These are phyloP conservation scores for Danionella cerebrum DNA, from an alignment of 2,113 vertebrate species.

Conservation along the genomic window DNA sequence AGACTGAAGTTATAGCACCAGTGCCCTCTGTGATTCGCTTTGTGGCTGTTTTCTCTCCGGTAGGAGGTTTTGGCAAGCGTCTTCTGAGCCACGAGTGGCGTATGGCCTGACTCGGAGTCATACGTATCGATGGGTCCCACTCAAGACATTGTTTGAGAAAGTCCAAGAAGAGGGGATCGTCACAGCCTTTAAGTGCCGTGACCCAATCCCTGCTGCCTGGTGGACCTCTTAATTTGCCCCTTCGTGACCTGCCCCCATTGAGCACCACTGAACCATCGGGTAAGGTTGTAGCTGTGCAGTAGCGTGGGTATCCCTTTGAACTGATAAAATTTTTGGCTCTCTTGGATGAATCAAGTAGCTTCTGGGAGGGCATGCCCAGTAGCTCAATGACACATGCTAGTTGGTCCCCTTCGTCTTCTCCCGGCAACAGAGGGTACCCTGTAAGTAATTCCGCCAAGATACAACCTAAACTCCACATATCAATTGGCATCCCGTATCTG, in stretches of 20 bases:
- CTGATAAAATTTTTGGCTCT: slow-evolving; percentile 97
- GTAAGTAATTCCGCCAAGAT: slow-evolving; percentile 97
- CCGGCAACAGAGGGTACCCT: slow-evolving; percentile 89
- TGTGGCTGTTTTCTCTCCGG: slow-evolving; percentile 73
- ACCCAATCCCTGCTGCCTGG: slow-evolving; percentile 91
- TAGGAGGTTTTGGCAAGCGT: slow-evolving; percentile 88
- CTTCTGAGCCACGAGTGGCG: slow-evolving; percentile 91
- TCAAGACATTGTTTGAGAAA: slow-evolving; percentile 97
- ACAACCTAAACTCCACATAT: slow-evolving; percentile 99
- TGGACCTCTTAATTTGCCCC: slow-evolving; percentile 87
- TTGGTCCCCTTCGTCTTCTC: slow-evolving; percentile 96
- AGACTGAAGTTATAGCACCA: slow-evolving; percentile 84
- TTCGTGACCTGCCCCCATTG: slow-evolving; percentile 84
- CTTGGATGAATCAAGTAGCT: slow-evolving; percentile 89
- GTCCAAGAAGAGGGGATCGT: slow-evolving; percentile 91
- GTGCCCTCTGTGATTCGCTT: slow-evolving; percentile 78
- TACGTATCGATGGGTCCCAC: slow-evolving; percentile 86
- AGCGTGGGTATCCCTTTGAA: slow-evolving; percentile 94
- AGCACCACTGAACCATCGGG: slow-evolving; percentile 82
- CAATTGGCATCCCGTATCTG: slow-evolving; percentile 96
- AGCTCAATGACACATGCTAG: slow-evolving; percentile 96
- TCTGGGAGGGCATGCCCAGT: slow-evolving; percentile 87
- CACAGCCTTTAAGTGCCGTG: slow-evolving; percentile 86
- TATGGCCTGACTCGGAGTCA: slow-evolving; percentile 92
- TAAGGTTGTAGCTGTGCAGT: slow-evolving; percentile 86